Base-by-base conservation (phyloP, 1,140 invertebrate genomes). In the Ladona fulva region DNA sequence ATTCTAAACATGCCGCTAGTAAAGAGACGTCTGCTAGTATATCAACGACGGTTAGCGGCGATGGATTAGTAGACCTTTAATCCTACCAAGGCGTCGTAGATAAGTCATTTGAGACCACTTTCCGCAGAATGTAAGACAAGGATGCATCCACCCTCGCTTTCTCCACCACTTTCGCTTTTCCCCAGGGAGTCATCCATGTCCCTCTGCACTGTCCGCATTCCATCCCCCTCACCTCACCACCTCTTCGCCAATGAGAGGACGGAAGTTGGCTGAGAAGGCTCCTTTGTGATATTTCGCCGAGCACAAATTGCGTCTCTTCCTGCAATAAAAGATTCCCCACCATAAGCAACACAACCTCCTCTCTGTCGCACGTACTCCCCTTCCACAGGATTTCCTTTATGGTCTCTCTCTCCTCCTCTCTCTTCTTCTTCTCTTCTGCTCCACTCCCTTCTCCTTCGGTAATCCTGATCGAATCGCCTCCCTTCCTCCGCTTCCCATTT, bases 291-390 rank as follows among this genome's bases (percentile, higher is more conserved):
- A 66, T 66, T 66, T 66, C 52, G 52, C 52, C 52, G 52, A 22
- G 52, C 52, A 66, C 52, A 66, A 66, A 66, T 66, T 66, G 52
- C 52, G 3, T 66, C 52, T 66, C 52, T 66, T 66, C 52, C 52
- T 66, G 52, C 52, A 66, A 66, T 66, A 66, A 66, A 66, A 66
- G 52, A 66, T 66, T 66, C 52, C 12, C 52, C 52, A 66, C 52
- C 52, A 22, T 66, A 16, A 16, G n/a, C 52, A 66, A 66, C 3
- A 66, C 52, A 19, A 37, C 3, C 29, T 37, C 14, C 52, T 66
- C 52, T 66, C 5, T 66, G 5, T 22, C n/a, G 52, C 44, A 10
- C 10, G 44, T 19, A 52, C 44, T 22, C 52, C 52, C 52, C 52
- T 22, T 12, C 52, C 52, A 66, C 52, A 19, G 52, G 16, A 66